A percentile compares a stretch with the other conserved stretches of the same genome.
Conservation (phyloP, 2,113 vertebrate species). For the Gymnarchus niloticus region DNA sequence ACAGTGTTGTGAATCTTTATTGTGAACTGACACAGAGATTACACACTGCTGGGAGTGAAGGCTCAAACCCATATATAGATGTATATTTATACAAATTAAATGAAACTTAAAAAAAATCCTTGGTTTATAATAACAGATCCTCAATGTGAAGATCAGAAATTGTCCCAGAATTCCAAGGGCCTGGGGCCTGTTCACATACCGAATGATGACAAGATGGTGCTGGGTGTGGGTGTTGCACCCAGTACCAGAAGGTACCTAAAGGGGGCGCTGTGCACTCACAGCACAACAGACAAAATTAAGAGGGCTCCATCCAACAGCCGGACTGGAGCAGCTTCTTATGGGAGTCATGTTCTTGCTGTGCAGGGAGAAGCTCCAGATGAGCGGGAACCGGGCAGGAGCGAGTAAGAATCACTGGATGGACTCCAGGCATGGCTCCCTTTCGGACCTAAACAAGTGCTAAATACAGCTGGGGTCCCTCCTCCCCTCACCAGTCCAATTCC, state of each 20-base stretch:
- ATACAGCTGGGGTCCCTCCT: not conserved
- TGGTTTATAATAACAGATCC: constrained; percentile 21
- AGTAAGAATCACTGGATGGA: not conserved
- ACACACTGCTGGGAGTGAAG: constrained; percentile 21
- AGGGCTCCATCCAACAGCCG: not conserved
- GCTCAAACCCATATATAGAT: constrained; percentile 27
- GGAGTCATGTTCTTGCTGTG: not conserved
- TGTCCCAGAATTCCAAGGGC: constrained; percentile 18
- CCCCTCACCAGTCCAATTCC: not conserved
- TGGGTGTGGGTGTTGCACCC: not conserved
- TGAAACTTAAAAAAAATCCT: constrained; percentile 13
- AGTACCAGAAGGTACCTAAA: not conserved
- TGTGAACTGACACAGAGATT: constrained; percentile 17
- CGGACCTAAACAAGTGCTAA: not conserved
- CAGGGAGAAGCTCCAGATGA: not conserved
- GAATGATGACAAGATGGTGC: not conserved
- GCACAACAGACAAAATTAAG: not conserved
- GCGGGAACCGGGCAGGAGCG: not conserved
- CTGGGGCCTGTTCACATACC: not conserved
- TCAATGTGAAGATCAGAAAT: constrained; percentile 16
- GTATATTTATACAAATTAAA: constrained; percentile 25
- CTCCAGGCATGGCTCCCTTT: not conserved
- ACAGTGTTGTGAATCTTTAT: constrained; percentile 26
- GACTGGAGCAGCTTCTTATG: not conserved
- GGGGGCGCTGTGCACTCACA: not conserved